Conservation (phyloP, 2,888 invertebrate genomes). For the Tribolium freemani region DNA sequence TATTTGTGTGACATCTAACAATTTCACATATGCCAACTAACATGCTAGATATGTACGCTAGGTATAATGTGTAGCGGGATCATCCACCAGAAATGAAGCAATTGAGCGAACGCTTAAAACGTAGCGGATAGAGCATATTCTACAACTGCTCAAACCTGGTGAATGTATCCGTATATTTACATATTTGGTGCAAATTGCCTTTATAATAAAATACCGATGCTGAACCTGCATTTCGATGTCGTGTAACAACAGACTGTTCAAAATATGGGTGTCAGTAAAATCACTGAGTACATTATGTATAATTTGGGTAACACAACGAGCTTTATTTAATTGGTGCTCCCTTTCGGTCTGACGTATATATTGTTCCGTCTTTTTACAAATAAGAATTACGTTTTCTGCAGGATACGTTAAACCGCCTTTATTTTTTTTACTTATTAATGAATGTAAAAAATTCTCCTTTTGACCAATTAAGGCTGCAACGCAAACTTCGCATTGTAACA, state of each 20-base stretch:
- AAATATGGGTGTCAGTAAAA: neutral
- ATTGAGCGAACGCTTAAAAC: no score
- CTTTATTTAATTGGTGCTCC: neutral
- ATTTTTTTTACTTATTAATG: constrained; percentile 2
- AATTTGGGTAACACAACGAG: neutral
- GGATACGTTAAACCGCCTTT: constrained; percentile 23
- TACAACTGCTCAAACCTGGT: no score
- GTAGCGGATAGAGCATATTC: no score
- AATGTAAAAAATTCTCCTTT: neutral
- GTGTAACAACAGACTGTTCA: neutral
- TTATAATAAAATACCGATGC: neutral
- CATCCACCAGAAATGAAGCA: no score
- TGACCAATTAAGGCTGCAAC: neutral
- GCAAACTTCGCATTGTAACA: no score
- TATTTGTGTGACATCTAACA: no score
- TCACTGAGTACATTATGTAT: neutral
- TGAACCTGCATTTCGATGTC: neutral
- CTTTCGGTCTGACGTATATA: neutral
- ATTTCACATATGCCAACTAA: no score
- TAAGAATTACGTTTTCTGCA: neutral
- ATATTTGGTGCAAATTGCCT: neutral
- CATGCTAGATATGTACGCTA: no score
- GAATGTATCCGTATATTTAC: no score
- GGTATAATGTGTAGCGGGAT: no score
- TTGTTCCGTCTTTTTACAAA: neutral